Evolutionary conservation across 1,140 invertebrate genomes (phyloP), one percentile per base, ranked within the genome.

Genomic region (Diachasma alloeum): DNA sequence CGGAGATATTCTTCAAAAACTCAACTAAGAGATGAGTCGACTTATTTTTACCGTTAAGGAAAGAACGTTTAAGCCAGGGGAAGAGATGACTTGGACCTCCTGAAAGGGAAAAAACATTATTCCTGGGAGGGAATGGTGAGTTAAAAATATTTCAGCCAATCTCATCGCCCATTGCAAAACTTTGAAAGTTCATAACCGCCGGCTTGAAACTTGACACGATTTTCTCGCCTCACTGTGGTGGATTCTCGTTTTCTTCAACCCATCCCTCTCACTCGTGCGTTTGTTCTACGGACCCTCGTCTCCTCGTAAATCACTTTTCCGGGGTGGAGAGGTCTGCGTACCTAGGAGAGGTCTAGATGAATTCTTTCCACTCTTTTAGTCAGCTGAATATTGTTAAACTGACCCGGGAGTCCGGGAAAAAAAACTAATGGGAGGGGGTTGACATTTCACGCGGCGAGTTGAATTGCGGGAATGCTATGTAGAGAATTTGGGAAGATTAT

Each of bases 101-200:
- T 66, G 26, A 66, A 36, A 2, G 31, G 22, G 70, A 72, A 48
- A 48, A 74, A 67, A 44, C 24, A 74, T 74, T 42, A 74, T 74
- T 39, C 72, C 19, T 24, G 8, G 56, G 44, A 13, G 48, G 44
- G 48, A 19, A 15, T n/a, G 17, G 17, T 53, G 48, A 46, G 68
- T 26, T 53, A 71, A 76, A 76, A 76, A 46, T 76, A 71, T 76
- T 71, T 71, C 48, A 71, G 56, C 75, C 69, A 76, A 76, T 76
- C 67, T 76, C 68, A 19, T 67, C 75, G 46, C 22, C 22, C 44
- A 71, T 71, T 70, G 75, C 46, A 63, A 76, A 76, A 56, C 24
- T 71, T 76, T 56, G 37, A 72, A 76, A 76, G 71, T 76, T 76
- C 75, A 76, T 76, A 76, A 76, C 75, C 48, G 46, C 48, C 9